Conservation (phyloP, 2,888 invertebrate species). For the Lottia scabra region DNA sequence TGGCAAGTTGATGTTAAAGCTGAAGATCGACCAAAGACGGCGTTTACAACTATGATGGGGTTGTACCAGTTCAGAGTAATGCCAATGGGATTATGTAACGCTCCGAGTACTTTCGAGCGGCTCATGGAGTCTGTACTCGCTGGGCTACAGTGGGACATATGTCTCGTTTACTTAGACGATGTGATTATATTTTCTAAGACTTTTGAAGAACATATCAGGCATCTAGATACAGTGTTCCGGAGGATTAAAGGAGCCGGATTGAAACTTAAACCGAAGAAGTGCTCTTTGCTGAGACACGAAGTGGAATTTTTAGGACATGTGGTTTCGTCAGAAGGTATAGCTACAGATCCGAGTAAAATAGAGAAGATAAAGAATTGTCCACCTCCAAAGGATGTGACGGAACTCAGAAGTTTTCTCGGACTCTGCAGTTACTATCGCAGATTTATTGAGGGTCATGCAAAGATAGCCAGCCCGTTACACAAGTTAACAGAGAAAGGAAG, state of each 20-base stretch:
- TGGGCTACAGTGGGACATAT: too few species aligned
- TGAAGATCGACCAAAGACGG: constrained; percentile 11
- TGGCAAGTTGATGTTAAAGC: too few species aligned
- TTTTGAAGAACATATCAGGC: constrained; percentile 6
- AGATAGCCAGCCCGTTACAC: too few species aligned
- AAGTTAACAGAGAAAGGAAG: not conserved
- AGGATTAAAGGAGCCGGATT: too few species aligned
- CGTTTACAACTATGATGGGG: constrained; percentile 4
- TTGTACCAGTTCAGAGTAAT: constrained; percentile 9
- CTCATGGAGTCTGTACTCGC: too few species aligned
- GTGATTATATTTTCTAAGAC: not conserved
- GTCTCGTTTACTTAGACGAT: too few species aligned
- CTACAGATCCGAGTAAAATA: not conserved
- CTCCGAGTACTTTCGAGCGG: too few species aligned
- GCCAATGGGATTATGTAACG: constrained; percentile 1
- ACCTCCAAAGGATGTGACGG: not conserved
- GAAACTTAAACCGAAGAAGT: too few species aligned
- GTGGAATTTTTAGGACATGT: not conserved
- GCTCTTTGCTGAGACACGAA: too few species aligned
- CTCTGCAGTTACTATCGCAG: not conserved
- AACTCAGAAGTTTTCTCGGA: not conserved
- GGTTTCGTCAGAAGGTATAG: not conserved
- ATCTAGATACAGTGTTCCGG: not conserved
- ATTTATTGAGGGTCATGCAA: not conserved
- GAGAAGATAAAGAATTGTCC: not conserved